Evolutionary conservation across 2,797 vertebrate genomes (phyloP), one percentile per base, ranked within the genome.

Genomic region (Hoplostethus atlanticus): DNA sequence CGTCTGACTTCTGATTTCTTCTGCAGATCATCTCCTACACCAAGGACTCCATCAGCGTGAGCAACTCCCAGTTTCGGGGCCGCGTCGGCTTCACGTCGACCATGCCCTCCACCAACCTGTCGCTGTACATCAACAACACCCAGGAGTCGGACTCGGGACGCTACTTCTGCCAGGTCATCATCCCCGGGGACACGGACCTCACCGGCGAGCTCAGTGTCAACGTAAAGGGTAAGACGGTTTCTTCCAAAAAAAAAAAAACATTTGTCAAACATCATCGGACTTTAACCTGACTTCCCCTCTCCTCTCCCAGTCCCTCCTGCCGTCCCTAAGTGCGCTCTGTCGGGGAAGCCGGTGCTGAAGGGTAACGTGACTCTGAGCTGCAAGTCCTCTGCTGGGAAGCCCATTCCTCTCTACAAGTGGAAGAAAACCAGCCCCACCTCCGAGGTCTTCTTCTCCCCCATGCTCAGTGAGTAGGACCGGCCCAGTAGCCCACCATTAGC

Each of bases 291-390:
- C 21, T 21, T 21, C 21, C 21, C 21, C 60, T 78, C 57, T 46
- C 6, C 21, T 54, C 31, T 68, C 64, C 51, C 84, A 97, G 97
- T 97, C 44, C 96, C 96, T 61, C 96, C 97, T 10, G 92, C 93
- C 11, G 70, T 85, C 16, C 95, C 95, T 0, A 84, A 79, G 67
- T 97, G 97, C 75, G 85, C 67, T 9, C 30, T 96, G 9, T 82
- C 81, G 0, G 96, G 95, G 44, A 92, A 88, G 54, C 90, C 96
- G 0, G 89, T 87, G 25, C 68, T 93, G 55, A 96, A 95, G 62
- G 90, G 89, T 36, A 96, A 97, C 0, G 87, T 97, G 82, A 97
- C 96, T 25, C 86, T 97, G 84, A 94, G 46, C 79, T 97, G 96
- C 81, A 75, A 15, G 21, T 96, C 96, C 31, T 84, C 82, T 8